Conservation (phyloP, 2,113 vertebrate genomes). For the Mirounga angustirostris region DNA sequence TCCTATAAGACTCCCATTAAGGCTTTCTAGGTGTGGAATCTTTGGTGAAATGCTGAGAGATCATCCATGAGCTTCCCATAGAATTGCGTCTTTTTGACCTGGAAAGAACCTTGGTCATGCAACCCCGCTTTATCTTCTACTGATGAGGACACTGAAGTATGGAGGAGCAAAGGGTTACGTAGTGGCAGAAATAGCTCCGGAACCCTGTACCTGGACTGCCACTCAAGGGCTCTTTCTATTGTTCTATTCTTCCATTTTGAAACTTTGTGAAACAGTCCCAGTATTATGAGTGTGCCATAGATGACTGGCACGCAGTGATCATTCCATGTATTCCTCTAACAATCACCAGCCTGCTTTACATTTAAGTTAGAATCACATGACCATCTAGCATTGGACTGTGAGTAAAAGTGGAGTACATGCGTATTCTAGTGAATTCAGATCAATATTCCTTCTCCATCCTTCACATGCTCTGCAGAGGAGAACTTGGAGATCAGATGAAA, state of each 20-base stretch:
- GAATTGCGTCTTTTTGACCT: neutral
- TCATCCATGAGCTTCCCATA: neutral
- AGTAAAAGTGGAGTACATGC: neutral
- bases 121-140: neutral
- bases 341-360: neutral
- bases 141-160: neutral
- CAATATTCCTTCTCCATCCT: neutral
- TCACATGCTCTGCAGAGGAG: neutral
- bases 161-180: neutral
- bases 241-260: neutral
- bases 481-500: neutral
- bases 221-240: neutral
- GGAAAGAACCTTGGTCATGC: neutral
- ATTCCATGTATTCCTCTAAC: neutral
- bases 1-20: neutral
- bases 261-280: neutral
- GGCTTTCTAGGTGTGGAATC: neutral
- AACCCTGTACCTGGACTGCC: neutral
- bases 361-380: neutral
- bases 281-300: neutral
- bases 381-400: neutral
- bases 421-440: neutral
- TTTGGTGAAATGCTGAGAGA: neutral
- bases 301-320: too few relatives aligned
- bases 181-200: neutral